Base-by-base conservation (phyloP, 2,797 vertebrate species). In the Cacajao melanocephalus region DNA sequence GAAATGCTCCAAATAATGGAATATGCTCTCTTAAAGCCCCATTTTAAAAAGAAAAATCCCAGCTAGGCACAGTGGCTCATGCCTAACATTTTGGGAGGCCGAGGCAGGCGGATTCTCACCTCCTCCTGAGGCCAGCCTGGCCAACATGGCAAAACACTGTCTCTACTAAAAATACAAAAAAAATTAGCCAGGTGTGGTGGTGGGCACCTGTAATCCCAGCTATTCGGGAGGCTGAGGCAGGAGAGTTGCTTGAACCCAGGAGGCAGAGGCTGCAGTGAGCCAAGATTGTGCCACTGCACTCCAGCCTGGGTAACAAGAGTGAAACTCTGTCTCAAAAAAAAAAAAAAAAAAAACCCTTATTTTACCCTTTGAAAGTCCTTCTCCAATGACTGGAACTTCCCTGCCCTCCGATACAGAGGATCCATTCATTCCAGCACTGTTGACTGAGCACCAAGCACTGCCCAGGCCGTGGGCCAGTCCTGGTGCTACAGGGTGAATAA, bases 1-100 rank as follows among this genome's bases (percentile, higher is more conserved):
- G 46, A 94, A 94, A 55, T 81, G 72, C 22, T 73, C 33, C 93
- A 52, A 19, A 70, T 87, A 92, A 93, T 12, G 28, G 48, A 94
- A 70, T 48, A 50, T 70, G 80, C 46, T 88, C 26, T 72, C 92
- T 88, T 70, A 81, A 75, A 72, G 26, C 20, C 36, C 86, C 41
- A 33, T 75, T 81, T 73, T 13, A 39, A 90, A 88, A 33, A 58
- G 46, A 84, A 95, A 88, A 84, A 14, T 73, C 28, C 4, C 72
- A 15, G 15, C 64, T 67, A 17, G 33, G 33, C 1, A 0, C 6
- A 17, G 64, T 67, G 64, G 64, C 64, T 67, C 33, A 8, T 1
- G 7, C 64, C 33, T 19, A n/a, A 4, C 33, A 67, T 67, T 67
- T n/a, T 67, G 64, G 64, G 33, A 67, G 64, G 33, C 64, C 64